Conservation (phyloP, 1,140 invertebrate species). For the Onthophagus taurus region DNA sequence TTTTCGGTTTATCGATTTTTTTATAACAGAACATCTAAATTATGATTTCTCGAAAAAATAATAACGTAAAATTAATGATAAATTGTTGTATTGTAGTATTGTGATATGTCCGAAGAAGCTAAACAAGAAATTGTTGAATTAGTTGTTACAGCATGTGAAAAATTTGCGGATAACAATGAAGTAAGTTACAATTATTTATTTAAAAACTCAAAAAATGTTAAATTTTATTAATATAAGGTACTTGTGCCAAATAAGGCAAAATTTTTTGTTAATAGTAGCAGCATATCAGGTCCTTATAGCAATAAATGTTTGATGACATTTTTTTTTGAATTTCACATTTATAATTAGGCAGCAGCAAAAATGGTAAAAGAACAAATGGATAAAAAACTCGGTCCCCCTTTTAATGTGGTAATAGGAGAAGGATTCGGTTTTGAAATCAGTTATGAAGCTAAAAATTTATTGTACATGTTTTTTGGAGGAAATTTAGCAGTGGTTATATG, state of each 20-base stretch:
- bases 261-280: too few species aligned
- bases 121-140: conserved; percentile 79
- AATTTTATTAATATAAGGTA: too few species aligned
- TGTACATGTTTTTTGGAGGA: conserved; percentile 89
- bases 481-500: conserved; percentile 82
- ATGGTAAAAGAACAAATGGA: conserved; percentile 91
- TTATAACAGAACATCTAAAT: too few species aligned
- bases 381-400: conserved; percentile 86
- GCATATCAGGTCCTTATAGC: too few species aligned
- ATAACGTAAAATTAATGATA: conserved; percentile 2
- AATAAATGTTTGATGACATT: too few species aligned
- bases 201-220: too few species aligned
- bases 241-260: too few species aligned
- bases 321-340: conserved; percentile 13
- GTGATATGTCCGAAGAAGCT: conserved; percentile 89
- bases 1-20: conserved; percentile 19
- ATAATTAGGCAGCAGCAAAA: conserved; percentile 62
- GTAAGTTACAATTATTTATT: conserved; percentile 32
- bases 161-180: conserved; percentile 75
- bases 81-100: conserved; percentile 47
- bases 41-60: too few species aligned
- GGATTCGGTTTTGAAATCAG: conserved; percentile 89
- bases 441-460: conserved; percentile 78
- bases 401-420: conserved; percentile 90
- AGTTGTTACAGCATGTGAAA: conserved; percentile 85